Evolutionary conservation across 2,888 invertebrate genomes (phyloP).

Genomic region (Melanotus villosus): DNA sequence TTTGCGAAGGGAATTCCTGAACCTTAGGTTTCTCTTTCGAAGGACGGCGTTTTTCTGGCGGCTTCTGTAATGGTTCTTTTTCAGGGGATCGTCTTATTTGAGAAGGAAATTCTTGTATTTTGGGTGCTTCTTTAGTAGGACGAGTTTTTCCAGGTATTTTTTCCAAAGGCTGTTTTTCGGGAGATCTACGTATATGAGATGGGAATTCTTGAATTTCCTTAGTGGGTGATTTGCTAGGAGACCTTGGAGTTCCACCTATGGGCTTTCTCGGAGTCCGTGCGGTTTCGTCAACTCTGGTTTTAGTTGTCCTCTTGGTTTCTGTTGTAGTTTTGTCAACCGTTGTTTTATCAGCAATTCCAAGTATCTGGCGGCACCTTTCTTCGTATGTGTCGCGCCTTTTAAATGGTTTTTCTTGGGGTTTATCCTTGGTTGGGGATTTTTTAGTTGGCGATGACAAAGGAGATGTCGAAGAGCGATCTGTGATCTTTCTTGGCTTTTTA

Average conservation of each 20-base stretch:
- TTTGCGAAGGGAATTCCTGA: slow-evolving; percentile 38
- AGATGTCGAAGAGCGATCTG: slow-evolving; percentile 62
- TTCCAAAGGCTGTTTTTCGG: slow-evolving; percentile 20
- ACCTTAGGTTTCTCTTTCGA: slow-evolving; percentile 3
- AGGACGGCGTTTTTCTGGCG: neutral
- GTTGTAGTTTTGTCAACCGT: slow-evolving; percentile 53
- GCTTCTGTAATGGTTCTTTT: slow-evolving; percentile 12
- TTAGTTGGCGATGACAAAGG: slow-evolving; percentile 51
- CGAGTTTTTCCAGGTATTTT: slow-evolving; percentile 41
- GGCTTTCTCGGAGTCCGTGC: neutral
- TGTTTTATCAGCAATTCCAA: slow-evolving; percentile 74
- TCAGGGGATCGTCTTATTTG: slow-evolving; percentile 44
- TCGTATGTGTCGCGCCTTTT: slow-evolving; percentile 81
- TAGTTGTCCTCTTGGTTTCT: slow-evolving; percentile 2
- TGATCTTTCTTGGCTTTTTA: slow-evolving; percentile 57
- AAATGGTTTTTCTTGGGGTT: slow-evolving; percentile 60
- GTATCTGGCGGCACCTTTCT: slow-evolving; percentile 79
- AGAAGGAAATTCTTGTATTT: slow-evolving; percentile 54
- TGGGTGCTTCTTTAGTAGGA: slow-evolving; percentile 40
- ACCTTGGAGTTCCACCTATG: neutral
- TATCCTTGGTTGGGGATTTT: slow-evolving; percentile 27
- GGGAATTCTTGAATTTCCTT: slow-evolving; percentile 39
- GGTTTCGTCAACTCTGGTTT: slow-evolving; percentile 11
- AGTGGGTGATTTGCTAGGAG: slow-evolving; percentile 7
- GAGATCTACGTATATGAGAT: slow-evolving; percentile 26